Percentiles rank a stretch among this genome's conserved stretches.
Conservation (phyloP, 2,888 invertebrate species). For the Fabriciana adippe region DNA sequence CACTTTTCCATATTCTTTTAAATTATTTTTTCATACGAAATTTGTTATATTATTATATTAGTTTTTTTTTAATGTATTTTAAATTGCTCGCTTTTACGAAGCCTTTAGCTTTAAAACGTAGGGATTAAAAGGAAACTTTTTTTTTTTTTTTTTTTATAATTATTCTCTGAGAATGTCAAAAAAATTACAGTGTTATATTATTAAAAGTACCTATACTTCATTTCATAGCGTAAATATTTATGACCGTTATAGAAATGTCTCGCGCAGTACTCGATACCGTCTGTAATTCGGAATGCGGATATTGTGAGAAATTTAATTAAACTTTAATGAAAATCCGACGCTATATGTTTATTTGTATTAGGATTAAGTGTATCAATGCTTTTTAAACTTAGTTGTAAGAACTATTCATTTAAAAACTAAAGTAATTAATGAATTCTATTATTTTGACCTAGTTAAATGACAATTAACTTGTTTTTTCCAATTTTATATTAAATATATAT, state of each 20-base stretch:
- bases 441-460: too few relatives aligned
- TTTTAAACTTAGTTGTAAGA: not conserved
- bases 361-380: not conserved
- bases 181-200: not conserved
- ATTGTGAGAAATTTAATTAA: conserved; percentile 23
- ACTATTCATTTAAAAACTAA: too few relatives aligned
- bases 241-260: conserved; percentile 10
- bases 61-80: too few relatives aligned
- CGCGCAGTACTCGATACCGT: conserved; percentile 4
- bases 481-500: too few relatives aligned
- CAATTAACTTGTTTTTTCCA: too few relatives aligned
- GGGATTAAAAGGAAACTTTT: too few relatives aligned
- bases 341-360: conserved; percentile 1
- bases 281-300: conserved; percentile 9
- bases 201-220: not conserved
- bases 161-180: not conserved
- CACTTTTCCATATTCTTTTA: not conserved
- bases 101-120: too few relatives aligned
- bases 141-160: too few relatives aligned
- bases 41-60: too few relatives aligned
- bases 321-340: conserved; percentile 22
- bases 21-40: too few relatives aligned
- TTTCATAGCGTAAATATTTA: conserved; percentile 5
- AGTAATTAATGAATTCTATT: too few relatives aligned
- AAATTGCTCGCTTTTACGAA: too few relatives aligned